A percentile compares a stretch with the other conserved stretches of the same genome.
phyloP scores from a whole-genome alignment of 2,888 invertebrate genomes.

The Punctoribates punctum region DNA sequence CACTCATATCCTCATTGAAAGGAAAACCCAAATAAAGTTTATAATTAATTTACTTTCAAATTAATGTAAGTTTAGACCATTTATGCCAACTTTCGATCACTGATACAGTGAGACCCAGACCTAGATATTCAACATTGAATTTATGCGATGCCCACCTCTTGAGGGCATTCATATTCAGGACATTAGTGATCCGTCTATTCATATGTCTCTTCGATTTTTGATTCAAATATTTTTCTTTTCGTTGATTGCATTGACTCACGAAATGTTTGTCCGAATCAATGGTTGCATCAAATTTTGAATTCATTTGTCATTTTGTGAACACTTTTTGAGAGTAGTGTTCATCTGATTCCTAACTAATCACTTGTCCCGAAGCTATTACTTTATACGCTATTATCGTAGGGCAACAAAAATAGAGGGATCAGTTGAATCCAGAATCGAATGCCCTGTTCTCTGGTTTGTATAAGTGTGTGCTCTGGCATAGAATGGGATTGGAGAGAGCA shows the following conservation, averaged over 20 bases:
- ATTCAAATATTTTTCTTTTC: not conserved
- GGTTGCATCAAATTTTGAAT: not conserved
- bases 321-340: not conserved
- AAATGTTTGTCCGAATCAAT: conserved; percentile 6
- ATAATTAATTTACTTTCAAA: not conserved
- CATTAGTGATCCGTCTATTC: not conserved
- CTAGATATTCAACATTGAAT: not conserved
- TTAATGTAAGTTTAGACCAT: not conserved
- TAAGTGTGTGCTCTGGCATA: not conserved
- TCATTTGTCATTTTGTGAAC: not conserved
- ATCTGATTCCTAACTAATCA: not conserved
- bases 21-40: not conserved
- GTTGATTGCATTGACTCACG: conserved; percentile 3
- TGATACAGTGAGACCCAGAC: conserved; percentile 21
- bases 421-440: conserved; percentile 6
- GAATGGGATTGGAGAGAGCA: not conserved
- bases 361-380: conserved; percentile 20
- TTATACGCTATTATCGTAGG: not conserved
- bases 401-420: conserved; percentile 16
- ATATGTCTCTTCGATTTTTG: not conserved
- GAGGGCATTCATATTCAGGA: conserved; percentile 8
- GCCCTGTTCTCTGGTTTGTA: not conserved
- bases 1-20: not conserved
- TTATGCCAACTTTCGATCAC: not conserved
- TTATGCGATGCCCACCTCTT: not conserved